A percentile compares a stretch with the other conserved stretches of the same genome.
These are phyloP conservation scores for Asbolus verrucosus DNA, from an alignment of 1,140 invertebrate species.

Conservation along the genomic window DNA sequence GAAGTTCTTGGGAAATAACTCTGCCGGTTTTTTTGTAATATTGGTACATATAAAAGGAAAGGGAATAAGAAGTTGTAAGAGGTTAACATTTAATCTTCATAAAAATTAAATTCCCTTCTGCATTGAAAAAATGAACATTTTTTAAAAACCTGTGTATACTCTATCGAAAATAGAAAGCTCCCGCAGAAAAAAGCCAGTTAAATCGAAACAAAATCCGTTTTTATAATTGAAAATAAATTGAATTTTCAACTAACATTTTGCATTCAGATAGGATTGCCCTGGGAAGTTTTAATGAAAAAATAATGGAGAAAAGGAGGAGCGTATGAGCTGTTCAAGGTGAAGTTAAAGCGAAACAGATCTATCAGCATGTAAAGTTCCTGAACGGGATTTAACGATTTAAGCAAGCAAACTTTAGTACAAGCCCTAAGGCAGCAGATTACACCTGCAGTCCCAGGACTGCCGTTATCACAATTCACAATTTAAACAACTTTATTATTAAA, in stretches of 20 bases:
- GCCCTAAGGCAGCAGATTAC: constrained; percentile 46
- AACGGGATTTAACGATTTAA: constrained; percentile 46
- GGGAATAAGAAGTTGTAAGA: too few species aligned
- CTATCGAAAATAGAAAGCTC: not conserved
- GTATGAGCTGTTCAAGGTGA: constrained; percentile 14
- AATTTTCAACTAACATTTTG: constrained; percentile 27
- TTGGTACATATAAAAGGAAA: too few species aligned
- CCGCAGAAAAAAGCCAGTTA: not conserved
- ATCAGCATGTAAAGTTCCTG: constrained; percentile 43
- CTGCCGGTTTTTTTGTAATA: too few species aligned
- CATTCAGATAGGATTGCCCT: constrained; percentile 20
- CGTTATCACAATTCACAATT: constrained; percentile 49
- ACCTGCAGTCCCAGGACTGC: constrained; percentile 41
- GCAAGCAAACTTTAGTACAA: constrained; percentile 48
- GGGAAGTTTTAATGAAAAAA: constrained; percentile 44
- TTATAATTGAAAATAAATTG: constrained; percentile 44
- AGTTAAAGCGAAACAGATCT: constrained; percentile 38
- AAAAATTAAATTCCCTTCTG: too few species aligned
- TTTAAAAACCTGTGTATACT: too few species aligned
- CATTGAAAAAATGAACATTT: too few species aligned
- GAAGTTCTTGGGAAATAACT: too few species aligned
- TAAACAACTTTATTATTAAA: constrained; percentile 43
- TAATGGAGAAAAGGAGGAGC: constrained; percentile 40
- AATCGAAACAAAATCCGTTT: constrained; percentile 19
- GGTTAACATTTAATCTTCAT: too few species aligned